Base-by-base conservation (phyloP, 2,888 invertebrate genomes). In the Leptopilina drosophilae region DNA sequence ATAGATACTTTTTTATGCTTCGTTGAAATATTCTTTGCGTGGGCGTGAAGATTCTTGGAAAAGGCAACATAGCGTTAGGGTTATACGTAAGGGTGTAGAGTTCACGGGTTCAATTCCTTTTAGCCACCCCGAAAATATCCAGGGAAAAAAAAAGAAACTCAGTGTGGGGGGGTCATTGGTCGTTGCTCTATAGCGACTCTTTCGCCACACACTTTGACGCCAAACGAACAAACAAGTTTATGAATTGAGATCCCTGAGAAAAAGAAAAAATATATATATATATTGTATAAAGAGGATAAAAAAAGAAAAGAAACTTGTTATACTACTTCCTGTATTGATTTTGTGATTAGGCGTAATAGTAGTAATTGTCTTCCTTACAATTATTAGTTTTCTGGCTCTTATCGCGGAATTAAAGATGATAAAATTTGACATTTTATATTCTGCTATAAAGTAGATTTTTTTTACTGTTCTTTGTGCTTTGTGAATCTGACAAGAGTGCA, bases 61-160 rank as follows among this genome's bases (percentile, higher is more conserved):
- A 42, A 15, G 46, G 66, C 66, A 66, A n/a, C 66, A 66, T 66
- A 46, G 42, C 20, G 42, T 42, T 66, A 66, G 66, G 15, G 66
- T 42, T 66, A 15, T 15, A 42, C 40, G 15, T n/a, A 8, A 66
- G 66, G 42, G 66, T 62, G 62, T 15, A 15, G 46, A 66, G 66
- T 66, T 66, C 66, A 66, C 42, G 66, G 46, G 66, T 66, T 66
- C 66, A 66, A 66, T 66, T 66, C 46, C 42, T 46, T 66, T 15
- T 42, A 33, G 15, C 66, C 46, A 42, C 42, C 66, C 12, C 15
- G 46, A n/a, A 66, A 66, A 66, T 66, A 42, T 66, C 42, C n/a
- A 1, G 40, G 14, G 5, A 42, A 66, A 66, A 42, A 42, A 66
- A 49, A 49, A 49, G 11, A 49, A 49, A 49, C 49, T 49, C 66